Evolutionary conservation across 2,888 invertebrate genomes (phyloP).

Genomic region (Ormyrus nitidulus): DNA sequence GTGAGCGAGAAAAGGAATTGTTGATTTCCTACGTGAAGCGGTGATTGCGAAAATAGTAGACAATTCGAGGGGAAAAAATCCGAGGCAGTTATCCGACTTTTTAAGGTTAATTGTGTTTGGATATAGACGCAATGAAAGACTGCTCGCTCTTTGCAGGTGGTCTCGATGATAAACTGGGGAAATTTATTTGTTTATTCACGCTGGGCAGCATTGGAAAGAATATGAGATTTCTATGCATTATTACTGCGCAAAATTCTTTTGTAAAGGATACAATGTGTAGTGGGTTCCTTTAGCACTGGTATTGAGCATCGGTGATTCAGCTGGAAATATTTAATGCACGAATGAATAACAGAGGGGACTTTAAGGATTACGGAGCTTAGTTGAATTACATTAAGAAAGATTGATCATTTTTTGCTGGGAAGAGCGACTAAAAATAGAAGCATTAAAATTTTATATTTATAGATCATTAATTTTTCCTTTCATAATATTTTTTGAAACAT

Average conservation of each 20-base stretch:
- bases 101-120: neutral
- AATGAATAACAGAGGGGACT: neutral
- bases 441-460: no score
- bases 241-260: no score
- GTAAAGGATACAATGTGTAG: neutral
- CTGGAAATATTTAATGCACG: conserved; percentile 5
- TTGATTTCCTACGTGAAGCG: neutral
- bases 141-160: neutral
- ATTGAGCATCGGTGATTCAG: conserved; percentile 24
- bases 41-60: no score
- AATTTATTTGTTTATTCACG: no score
- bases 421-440: no score
- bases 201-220: no score
- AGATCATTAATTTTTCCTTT: no score
- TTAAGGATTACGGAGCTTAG: conserved; percentile 1
- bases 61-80: no score
- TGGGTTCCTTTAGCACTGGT: neutral
- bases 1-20: neutral
- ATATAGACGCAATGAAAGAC: neutral
- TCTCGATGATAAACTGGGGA: no score
- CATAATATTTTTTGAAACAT: no score
- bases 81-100: no score
- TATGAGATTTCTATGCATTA: no score
- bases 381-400: neutral
- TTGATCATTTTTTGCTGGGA: neutral